Base-by-base conservation (phyloP, 2,888 invertebrate genomes). In the Andrena marginata region DNA sequence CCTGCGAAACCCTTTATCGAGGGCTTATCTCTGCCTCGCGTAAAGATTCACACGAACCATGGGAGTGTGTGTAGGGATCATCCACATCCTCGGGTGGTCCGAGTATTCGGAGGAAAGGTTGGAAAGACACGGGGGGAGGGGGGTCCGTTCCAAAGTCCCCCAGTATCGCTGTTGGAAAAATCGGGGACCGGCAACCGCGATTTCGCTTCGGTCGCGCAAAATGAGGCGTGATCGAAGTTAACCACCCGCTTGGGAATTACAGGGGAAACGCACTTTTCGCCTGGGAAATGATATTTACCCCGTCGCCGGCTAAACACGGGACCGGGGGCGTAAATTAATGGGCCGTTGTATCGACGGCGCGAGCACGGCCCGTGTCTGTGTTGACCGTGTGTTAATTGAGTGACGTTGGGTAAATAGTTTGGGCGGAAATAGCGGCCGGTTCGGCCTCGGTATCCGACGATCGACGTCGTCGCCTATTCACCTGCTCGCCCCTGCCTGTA, bases 361-460 rank as follows among this genome's bases (percentile, higher is more conserved):
- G 87, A 70, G 85, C 86, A 77, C 80, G 84, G 82, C 83, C 85
- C 81, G 83, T 64, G 71, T 77, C 74, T 80, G 85, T 91, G 90
- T 92, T 92, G 91, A 91, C 91, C 85, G 85, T 85, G 80, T 87
- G 89, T 89, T 91, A 92, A 91, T 92, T 91, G 90, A 91, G 90
- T 91, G 90, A 90, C 91, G 90, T 59, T 77, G 70, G 72, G 87
- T 83, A 90, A 90, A 90, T 86, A 86, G 82, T 82, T 84, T 82
- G 64, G 64, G 54, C 60, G 80, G 72, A 59, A 83, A 86, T 87
- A 80, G 62, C 80, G 56, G 33, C 16, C 70, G 51, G 48, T 42
- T 42, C 42, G 42, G 42, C n/a, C 65, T n/a, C n/a, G 23, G n/a
- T 48, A n/a, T 29, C n/a, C 42, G 16, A 42, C 42, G 42, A 42